phyloP scores from a whole-genome alignment of 92 coral and sea anemone species.

The Metridium senile region DNA sequence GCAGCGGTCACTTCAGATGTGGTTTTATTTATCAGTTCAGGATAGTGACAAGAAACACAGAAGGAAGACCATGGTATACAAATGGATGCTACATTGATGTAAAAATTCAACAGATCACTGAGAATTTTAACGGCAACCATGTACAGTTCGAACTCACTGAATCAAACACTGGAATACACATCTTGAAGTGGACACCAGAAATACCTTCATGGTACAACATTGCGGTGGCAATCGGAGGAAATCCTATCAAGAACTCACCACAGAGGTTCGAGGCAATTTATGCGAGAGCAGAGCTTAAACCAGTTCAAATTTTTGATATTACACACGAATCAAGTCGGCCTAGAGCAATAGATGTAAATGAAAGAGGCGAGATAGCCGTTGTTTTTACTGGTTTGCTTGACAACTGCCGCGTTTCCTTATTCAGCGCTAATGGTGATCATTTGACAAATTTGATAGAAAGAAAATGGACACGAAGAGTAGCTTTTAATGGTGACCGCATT shows the following conservation, averaged over 20 bases:
- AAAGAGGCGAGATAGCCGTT: background rate
- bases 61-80: slow-evolving; percentile 2
- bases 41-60: slow-evolving; percentile 10
- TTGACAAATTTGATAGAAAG: too few relatives aligned
- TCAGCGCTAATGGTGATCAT: background rate
- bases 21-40: slow-evolving; percentile 12
- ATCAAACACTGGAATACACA: background rate
- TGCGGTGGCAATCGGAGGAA: slow-evolving; percentile 1
- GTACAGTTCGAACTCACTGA: background rate
- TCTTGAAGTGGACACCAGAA: slow-evolving; percentile 1
- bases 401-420: background rate
- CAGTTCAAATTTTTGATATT: background rate
- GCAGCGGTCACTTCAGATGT: background rate
- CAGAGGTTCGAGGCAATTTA: background rate
- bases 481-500: background rate
- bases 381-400: background rate
- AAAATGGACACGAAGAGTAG: background rate
- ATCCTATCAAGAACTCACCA: slow-evolving; percentile 19
- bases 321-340: background rate
- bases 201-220: background rate
- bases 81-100: background rate
- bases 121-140: background rate
- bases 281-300: background rate
- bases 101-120: background rate
- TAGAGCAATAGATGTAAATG: background rate